Percentiles rank a stretch among this genome's conserved stretches.
Evolutionary conservation across 37 sponge, comb jelly and placozoan species (phyloP).

Genomic region (Corticium candelabrum): DNA sequence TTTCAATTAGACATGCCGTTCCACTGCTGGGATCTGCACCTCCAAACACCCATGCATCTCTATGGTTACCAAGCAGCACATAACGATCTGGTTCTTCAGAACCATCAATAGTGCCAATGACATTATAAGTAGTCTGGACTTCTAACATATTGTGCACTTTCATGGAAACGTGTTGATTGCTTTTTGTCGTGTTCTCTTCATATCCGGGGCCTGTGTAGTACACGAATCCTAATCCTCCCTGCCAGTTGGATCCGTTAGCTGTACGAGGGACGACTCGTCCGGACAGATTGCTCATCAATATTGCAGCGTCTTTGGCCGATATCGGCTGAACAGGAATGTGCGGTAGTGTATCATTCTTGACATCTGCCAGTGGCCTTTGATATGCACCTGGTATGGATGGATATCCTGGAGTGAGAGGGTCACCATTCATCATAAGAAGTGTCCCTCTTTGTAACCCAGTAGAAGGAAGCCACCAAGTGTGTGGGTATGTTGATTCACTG

Average conservation of each 20-base stretch:
- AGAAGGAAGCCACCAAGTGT: slow-evolving; percentile 59
- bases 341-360: slow-evolving; percentile 23
- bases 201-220: slow-evolving; percentile 47
- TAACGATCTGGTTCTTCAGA: slow-evolving; percentile 59
- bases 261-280: neutral
- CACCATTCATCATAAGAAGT: slow-evolving; percentile 33
- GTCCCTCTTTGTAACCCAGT: slow-evolving; percentile 75
- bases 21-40: slow-evolving; percentile 83
- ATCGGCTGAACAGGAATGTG: slow-evolving; percentile 75
- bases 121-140: slow-evolving; percentile 46
- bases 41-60: slow-evolving; percentile 92
- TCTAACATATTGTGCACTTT: slow-evolving; percentile 63
- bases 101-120: slow-evolving; percentile 80
- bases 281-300: slow-evolving; percentile 32
- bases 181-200: neutral
- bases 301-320: slow-evolving; percentile 59
- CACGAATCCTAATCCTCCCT: slow-evolving; percentile 36
- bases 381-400: slow-evolving; percentile 24
- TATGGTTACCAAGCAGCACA: slow-evolving; percentile 82
- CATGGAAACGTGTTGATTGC: too few relatives aligned
- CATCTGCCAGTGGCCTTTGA: slow-evolving; percentile 29
- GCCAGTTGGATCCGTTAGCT: slow-evolving; percentile 42
- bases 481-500: slow-evolving; percentile 44
- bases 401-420: slow-evolving; percentile 58
- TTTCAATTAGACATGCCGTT: slow-evolving; percentile 66